A percentile compares a stretch with the other conserved stretches of the same genome.
These are phyloP conservation scores for Platyura marginata DNA, from an alignment of 1,140 invertebrate species.

Conservation along the genomic window DNA sequence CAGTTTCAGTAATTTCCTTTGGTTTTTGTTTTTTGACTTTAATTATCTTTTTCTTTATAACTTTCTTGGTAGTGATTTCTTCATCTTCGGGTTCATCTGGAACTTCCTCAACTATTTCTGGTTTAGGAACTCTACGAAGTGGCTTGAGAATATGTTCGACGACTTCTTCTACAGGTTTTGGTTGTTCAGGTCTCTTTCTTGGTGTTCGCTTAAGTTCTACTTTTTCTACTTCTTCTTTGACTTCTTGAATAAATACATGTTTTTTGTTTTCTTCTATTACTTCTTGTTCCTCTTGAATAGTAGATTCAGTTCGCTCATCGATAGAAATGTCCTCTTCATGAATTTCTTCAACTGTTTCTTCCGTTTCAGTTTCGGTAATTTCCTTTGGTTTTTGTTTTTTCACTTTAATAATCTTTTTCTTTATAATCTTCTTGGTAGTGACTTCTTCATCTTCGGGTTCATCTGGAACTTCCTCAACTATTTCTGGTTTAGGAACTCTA, in stretches of 20 bases:
- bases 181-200: constrained; percentile 7
- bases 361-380: constrained; percentile 15
- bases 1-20: constrained; percentile 14
- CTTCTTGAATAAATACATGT: not conserved
- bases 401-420: constrained; percentile 19
- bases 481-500: constrained; percentile 11
- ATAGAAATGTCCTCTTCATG: constrained; percentile 16
- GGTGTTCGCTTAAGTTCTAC: constrained; percentile 1
- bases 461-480: constrained; percentile 18
- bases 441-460: constrained; percentile 19
- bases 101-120: constrained; percentile 9
- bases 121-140: too few species aligned
- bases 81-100: constrained; percentile 20
- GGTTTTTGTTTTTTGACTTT: constrained; percentile 18
- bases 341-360: constrained; percentile 16
- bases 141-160: too few species aligned
- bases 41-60: constrained; percentile 16
- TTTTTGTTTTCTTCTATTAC: constrained; percentile 1
- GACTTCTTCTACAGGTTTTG: constrained; percentile 10
- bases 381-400: constrained; percentile 17
- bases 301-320: constrained; percentile 9
- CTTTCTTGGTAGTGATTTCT: constrained; percentile 18
- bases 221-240: not conserved
- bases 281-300: constrained; percentile 10
- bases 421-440: constrained; percentile 18